These are phyloP conservation scores for Ctenochaetus hawaiiensis DNA, from an alignment of 2,797 vertebrate genomes.

Conservation along the genomic window DNA sequence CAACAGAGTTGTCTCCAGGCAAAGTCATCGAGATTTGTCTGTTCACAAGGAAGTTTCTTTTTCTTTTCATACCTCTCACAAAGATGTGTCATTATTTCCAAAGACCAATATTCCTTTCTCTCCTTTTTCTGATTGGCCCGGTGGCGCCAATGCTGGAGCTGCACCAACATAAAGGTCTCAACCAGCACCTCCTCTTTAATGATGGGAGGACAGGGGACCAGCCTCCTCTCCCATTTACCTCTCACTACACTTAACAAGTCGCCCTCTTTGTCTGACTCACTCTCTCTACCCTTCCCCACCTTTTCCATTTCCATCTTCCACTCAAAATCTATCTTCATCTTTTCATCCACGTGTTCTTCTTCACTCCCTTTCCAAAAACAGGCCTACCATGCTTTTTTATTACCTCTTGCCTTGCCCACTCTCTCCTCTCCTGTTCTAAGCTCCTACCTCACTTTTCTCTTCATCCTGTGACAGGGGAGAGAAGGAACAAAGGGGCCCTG, in stretches of 20 bases:
- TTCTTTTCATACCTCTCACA: conserved; percentile 44
- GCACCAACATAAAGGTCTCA: conserved; percentile 59
- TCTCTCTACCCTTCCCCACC: conserved; percentile 22
- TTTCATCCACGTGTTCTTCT: conserved; percentile 39
- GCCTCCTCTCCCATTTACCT: conserved; percentile 54
- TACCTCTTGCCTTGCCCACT: conserved; percentile 18
- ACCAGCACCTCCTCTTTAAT: conserved; percentile 53
- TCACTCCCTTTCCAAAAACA: conserved; percentile 39
- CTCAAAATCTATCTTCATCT: conserved; percentile 54
- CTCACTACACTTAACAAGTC: conserved; percentile 37
- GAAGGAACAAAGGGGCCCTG: conserved; percentile 70
- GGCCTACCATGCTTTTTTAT: conserved; percentile 18
- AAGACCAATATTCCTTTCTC: conserved; percentile 36
- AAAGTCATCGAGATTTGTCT: conserved; percentile 50
- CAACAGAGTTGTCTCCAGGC: conserved; percentile 58
- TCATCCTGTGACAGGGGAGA: conserved; percentile 42
- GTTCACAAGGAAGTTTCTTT: conserved; percentile 49
- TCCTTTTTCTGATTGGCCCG: conserved; percentile 48
- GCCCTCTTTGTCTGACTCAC: conserved; percentile 48
- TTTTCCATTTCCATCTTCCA: conserved; percentile 53
- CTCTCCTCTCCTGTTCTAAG: conserved; percentile 24
- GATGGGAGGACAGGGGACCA: conserved; percentile 51
- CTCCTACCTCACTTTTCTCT: conserved; percentile 39
- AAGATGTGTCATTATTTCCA: conserved; percentile 70
- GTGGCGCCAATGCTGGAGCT: conserved; percentile 53